These are phyloP conservation scores for Myrmecobius fasciatus DNA, from an alignment of 2,113 vertebrate genomes.

Conservation along the genomic window DNA sequence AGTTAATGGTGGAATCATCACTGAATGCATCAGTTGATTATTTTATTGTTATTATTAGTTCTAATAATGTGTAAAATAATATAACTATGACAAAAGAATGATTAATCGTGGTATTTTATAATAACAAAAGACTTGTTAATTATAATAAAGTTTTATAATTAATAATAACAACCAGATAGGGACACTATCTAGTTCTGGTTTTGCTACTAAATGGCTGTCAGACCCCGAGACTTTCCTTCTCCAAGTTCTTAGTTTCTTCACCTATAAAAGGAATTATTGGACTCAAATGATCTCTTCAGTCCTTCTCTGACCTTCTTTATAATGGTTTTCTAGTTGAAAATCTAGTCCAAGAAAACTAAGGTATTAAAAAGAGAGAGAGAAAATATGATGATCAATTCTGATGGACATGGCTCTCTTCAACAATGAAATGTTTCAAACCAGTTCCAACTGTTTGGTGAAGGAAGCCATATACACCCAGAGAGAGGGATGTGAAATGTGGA, in stretches of 20 bases:
- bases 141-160: neutral
- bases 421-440: too few species aligned
- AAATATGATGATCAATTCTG: too few species aligned
- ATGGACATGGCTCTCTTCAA: too few species aligned
- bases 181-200: neutral
- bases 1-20: neutral
- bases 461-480: too few species aligned
- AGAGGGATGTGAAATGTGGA: too few species aligned
- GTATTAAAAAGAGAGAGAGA: too few species aligned
- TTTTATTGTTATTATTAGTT: neutral
- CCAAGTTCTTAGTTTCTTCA: neutral
- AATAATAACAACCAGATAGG: neutral
- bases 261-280: neutral
- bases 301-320: neutral
- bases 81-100: neutral
- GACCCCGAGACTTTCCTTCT: neutral
- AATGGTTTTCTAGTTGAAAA: neutral
- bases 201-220: neutral
- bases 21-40: neutral
- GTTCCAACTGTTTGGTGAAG: too few species aligned
- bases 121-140: neutral
- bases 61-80: neutral
- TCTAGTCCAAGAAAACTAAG: neutral
- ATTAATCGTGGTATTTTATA: neutral
- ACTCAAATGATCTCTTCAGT: neutral